Percentiles rank a stretch among this genome's conserved stretches.
These are phyloP conservation scores for Drosophila subobscura DNA, from an alignment of 1,140 invertebrate genomes.

Conservation along the genomic window DNA sequence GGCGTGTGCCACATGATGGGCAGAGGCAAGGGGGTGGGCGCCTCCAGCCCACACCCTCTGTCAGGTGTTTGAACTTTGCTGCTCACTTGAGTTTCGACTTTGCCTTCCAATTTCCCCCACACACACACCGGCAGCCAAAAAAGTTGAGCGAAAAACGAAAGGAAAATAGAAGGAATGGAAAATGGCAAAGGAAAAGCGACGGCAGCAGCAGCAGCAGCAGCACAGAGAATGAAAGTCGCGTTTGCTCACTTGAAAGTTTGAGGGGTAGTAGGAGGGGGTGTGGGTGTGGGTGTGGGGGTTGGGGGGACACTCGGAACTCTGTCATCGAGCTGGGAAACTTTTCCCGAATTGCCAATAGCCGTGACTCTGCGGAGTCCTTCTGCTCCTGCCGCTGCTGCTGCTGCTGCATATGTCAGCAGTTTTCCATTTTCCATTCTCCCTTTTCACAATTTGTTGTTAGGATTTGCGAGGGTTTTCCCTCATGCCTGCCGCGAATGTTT, in stretches of 20 bases:
- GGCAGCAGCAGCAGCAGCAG: no score
- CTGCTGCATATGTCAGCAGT: slow-evolving; percentile 74
- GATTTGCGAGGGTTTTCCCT: slow-evolving; percentile 50
- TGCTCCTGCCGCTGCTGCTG: slow-evolving; percentile 2
- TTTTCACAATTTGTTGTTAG: slow-evolving; percentile 4
- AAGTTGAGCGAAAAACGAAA: no score
- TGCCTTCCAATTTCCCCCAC: slow-evolving; percentile 11
- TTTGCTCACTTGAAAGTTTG: slow-evolving; percentile 62
- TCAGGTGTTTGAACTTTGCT: slow-evolving; percentile 54
- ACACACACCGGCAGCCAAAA: no score
- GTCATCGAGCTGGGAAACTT: slow-evolving; percentile 63
- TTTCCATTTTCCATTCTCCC: slow-evolving; percentile 36
- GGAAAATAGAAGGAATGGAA: background rate
- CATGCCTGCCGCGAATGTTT: slow-evolving; percentile 55
- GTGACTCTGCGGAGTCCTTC: slow-evolving; percentile 6
- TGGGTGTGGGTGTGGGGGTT: no score
- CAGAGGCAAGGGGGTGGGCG: slow-evolving; percentile 10
- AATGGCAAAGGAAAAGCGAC: slow-evolving; percentile 40
- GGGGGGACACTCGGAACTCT: slow-evolving; percentile 44
- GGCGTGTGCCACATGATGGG: slow-evolving; percentile 42
- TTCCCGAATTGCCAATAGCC: slow-evolving; percentile 47
- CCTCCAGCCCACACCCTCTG: background rate
- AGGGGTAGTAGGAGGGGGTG: no score
- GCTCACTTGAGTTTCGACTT: slow-evolving; percentile 66
- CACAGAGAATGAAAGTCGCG: slow-evolving; percentile 41